Conservation (phyloP, 2,113 vertebrate genomes). For the Canis aureus region DNA sequence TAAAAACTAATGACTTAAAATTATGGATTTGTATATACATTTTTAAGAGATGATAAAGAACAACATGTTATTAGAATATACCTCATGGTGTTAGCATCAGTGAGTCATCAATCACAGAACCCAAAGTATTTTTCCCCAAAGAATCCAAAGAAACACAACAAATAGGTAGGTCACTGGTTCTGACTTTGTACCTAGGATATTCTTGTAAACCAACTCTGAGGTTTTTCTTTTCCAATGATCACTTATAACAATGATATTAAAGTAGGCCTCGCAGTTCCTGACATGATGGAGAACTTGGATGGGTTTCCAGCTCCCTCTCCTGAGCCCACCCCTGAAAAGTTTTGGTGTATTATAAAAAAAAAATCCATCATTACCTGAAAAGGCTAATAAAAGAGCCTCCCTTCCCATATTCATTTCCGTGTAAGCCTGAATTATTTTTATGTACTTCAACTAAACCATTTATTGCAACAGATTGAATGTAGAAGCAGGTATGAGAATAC, state of each 20-base stretch:
- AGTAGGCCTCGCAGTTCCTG: not conserved
- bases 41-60: not conserved
- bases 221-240: slow-evolving; percentile 36
- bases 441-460: not conserved
- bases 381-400: not conserved
- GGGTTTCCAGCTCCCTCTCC: not conserved
- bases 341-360: not conserved
- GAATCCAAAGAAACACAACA: slow-evolving; percentile 35
- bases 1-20: not conserved
- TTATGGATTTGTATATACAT: not conserved
- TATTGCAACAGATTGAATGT: not conserved
- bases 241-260: not conserved
- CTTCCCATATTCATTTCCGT: not conserved
- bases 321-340: not conserved
- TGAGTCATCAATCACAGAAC: not conserved
- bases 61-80: not conserved
- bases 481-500: not conserved
- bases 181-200: slow-evolving; percentile 20
- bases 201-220: slow-evolving; percentile 35
- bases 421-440: not conserved
- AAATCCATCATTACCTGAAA: not conserved
- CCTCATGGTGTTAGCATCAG: not conserved
- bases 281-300: not conserved
- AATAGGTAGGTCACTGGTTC: not conserved
- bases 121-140: not conserved